Percentiles rank a stretch among this genome's conserved stretches.
phyloP scores from a whole-genome alignment of 2,797 vertebrate species.

The Xenopus petersii region DNA sequence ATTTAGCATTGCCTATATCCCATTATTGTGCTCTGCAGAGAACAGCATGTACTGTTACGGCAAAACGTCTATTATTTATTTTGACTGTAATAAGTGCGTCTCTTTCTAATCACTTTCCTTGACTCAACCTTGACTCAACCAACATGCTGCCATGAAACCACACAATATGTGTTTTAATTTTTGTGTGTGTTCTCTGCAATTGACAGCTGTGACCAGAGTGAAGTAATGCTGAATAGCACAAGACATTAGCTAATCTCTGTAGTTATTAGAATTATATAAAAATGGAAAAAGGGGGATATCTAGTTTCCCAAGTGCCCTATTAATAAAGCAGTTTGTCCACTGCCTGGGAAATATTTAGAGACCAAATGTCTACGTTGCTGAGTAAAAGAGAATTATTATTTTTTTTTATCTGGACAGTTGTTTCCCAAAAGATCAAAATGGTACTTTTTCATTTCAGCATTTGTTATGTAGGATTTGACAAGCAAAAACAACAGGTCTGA shows the following conservation, averaged over 20 bases:
- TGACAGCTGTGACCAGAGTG: conserved; percentile 32
- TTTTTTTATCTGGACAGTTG: conserved; percentile 45
- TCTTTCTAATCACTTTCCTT: too few species aligned
- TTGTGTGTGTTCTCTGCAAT: conserved; percentile 10
- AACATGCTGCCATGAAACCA: too few species aligned
- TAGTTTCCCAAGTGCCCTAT: conserved; percentile 21
- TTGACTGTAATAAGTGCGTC: too few species aligned
- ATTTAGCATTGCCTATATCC: too few species aligned
- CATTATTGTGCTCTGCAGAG: too few species aligned
- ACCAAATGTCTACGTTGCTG: conserved; percentile 24
- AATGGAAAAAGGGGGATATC: conserved; percentile 28
- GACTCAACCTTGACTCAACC: too few species aligned
- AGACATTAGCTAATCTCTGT: conserved; percentile 43
- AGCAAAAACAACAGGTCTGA: conserved; percentile 35
- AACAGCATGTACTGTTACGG: too few species aligned
- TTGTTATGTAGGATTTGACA: conserved; percentile 44
- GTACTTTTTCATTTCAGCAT: conserved; percentile 25
- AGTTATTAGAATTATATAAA: conserved; percentile 33
- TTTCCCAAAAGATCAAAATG: conserved; percentile 41
- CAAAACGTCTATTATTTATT: too few species aligned
- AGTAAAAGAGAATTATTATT: conserved; percentile 25
- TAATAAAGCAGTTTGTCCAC: conserved; percentile 16
- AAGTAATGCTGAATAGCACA: conserved; percentile 17
- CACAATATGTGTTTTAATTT: conserved; percentile 5
- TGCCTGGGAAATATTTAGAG: conserved; percentile 44